Evolutionary conservation across 2,888 invertebrate species (phyloP), one percentile per base, ranked within the genome.

Genomic region (Acleris cristana): DNA sequence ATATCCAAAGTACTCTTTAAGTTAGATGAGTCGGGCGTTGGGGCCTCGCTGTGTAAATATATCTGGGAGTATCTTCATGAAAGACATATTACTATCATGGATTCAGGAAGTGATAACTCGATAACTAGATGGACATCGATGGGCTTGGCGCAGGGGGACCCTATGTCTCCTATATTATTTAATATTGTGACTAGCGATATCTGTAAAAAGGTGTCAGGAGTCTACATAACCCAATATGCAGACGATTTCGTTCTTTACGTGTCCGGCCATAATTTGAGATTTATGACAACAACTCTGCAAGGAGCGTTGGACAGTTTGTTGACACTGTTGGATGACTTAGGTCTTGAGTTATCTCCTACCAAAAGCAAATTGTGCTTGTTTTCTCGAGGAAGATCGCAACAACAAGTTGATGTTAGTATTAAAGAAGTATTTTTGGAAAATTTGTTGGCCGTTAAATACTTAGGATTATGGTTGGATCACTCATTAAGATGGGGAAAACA

Each of bases 401-500:
- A 19, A 19, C 19, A 49, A 10, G 18, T 19, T 0, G 19, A 18
- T 49, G 18, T 49, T 3, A n/a, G 10, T 19, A 19, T 49, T 1
- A 2, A 49, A 18, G 49, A 19, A 5, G n/a, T 19, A 19, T 3
- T 19, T 1, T 5, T 49, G 8, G 49, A 49, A 18, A 49, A 49
- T 18, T 19, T 49, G 1, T 18, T 3, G 2, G 0, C 10, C n/a
- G 63, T 72, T 2, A 73, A 70, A 65, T 76, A 73, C 26, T 63
- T 74, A 21, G 71, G 71, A 3, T 3, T 74, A 8, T 74, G 74
- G 74, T 30, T 74, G 16, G 73, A 74, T 48, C 21, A 53, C 8
- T 55, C 60, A 0, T 57, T 76, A 21, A 65, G 49, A 23, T 76
- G 73, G 75, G 34, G 26, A 4, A 76, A 65, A 69, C 73, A 73